Evolutionary conservation across 2,797 vertebrate species (phyloP), one percentile per base, ranked within the genome.

Genomic region (Gastrophryne carolinensis): DNA sequence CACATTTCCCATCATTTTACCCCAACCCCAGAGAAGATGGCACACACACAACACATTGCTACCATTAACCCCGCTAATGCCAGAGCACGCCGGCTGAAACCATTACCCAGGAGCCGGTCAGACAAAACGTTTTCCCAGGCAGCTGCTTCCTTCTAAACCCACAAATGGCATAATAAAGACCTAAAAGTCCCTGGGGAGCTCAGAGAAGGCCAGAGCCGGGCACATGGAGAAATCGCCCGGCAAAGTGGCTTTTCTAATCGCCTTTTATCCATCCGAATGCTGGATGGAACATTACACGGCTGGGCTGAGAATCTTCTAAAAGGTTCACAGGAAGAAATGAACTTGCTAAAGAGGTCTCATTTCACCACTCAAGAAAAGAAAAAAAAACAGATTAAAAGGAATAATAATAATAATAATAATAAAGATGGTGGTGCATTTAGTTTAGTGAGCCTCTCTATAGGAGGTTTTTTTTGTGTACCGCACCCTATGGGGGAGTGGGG

Each of bases 141-240:
- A 15, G 12, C 34, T 24, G 10, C 34, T 71, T 29, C 34, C 37
- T 17, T 30, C 29, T 26, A 35, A 60, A 75, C 35, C 53, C 53
- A 74, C 8, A 66, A 74, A 65, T 26, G 24, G 13, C 13, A 17
- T 15, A 74, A 75, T 19, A 58, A 24, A 68, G n/a, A 27, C 17
- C 12, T 35, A 60, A 61, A 8, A 1, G 4, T 49, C 37, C 27
- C 19, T 10, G 4, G 37, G 11, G 37, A 56, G 27, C 26, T 47
- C 52, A 17, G 15, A 15, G 13, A 17, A 17, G 34, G 23, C 24
- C 11, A 3, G 26, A 2, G 27, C 13, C 37, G n/a, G 54, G 23
- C 44, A 60, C 7, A 56, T 15, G 19, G 3, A 44, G 3, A 41
- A 47, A 44, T 37, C 61, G 21, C 30, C 12, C 44, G 50, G 53